These are phyloP conservation scores for Peromyscus polionotus DNA, from an alignment of 2,113 vertebrate genomes.

Conservation along the genomic window DNA sequence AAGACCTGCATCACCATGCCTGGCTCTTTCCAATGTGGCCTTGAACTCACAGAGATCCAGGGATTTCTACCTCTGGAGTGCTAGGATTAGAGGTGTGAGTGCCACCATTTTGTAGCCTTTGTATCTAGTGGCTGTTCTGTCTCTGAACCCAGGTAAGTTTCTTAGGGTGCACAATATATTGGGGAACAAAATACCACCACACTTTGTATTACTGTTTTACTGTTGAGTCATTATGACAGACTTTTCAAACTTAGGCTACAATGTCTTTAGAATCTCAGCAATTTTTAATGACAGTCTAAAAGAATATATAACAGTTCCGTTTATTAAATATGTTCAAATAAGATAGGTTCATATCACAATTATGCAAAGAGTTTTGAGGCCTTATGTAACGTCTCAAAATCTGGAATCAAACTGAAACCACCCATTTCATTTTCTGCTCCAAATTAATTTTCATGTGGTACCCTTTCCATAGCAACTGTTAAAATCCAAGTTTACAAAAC, in stretches of 20 bases:
- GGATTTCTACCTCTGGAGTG: too few relatives aligned
- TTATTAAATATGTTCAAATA: neutral
- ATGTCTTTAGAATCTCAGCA: neutral
- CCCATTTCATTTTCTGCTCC: neutral
- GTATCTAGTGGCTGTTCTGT: too few relatives aligned
- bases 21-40: too few relatives aligned
- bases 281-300: neutral
- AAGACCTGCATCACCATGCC: too few relatives aligned
- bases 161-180: too few relatives aligned
- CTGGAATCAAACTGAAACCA: neutral
- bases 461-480: neutral
- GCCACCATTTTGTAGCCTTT: too few relatives aligned
- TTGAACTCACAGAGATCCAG: too few relatives aligned
- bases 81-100: too few relatives aligned
- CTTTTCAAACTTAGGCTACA: neutral
- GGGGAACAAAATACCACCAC: too few relatives aligned
- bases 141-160: too few relatives aligned
- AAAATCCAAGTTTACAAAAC: constrained; percentile 21
- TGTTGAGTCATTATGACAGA: neutral
- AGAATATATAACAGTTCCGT: neutral
- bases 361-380: neutral
- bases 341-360: neutral
- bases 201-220: neutral
- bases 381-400: neutral
- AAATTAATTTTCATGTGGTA: neutral